A percentile compares a stretch with the other conserved stretches of the same genome.
Evolutionary conservation across 2,888 invertebrate genomes (phyloP).

Genomic region (Lymantria dispar): DNA sequence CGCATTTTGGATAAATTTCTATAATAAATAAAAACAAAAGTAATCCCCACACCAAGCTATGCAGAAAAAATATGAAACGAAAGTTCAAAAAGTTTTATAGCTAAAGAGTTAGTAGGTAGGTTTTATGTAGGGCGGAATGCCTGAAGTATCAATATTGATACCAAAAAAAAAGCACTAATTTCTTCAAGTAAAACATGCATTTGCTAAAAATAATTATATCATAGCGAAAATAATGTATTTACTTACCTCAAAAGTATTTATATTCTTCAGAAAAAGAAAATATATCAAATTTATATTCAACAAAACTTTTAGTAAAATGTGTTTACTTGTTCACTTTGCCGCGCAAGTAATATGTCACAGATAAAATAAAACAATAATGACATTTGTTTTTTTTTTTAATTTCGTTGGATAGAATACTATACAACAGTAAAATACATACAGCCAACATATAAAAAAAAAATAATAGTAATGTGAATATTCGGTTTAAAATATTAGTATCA

Average conservation of each 20-base stretch:
- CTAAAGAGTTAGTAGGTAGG: conserved; percentile 32
- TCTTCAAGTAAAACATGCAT: conserved; percentile 36
- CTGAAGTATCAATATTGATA: conserved; percentile 40
- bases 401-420: conserved; percentile 33
- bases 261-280: conserved; percentile 33
- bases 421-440: conserved; percentile 33
- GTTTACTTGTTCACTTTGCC: conserved; percentile 23
- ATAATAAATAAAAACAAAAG: conserved; percentile 34
- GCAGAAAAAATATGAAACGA: conserved; percentile 27
- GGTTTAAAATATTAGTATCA: conserved; percentile 14
- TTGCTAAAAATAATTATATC: conserved; percentile 35
- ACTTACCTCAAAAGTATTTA: conserved; percentile 32
- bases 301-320: conserved; percentile 29
- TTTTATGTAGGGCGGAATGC: conserved; percentile 36
- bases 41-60: conserved; percentile 36
- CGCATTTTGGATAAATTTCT: conserved; percentile 39
- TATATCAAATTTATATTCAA: conserved; percentile 24
- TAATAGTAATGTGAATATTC: conserved; percentile 31
- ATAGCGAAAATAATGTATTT: conserved; percentile 36
- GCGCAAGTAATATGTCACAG: conserved; percentile 21
- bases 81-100: conserved; percentile 27
- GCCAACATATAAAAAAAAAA: conserved; percentile 31
- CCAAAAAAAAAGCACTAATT: conserved; percentile 32
- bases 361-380: conserved; percentile 25
- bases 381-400: conserved; percentile 21